phyloP scores from a whole-genome alignment of 2,113 vertebrate species.

The Caretta caretta region DNA sequence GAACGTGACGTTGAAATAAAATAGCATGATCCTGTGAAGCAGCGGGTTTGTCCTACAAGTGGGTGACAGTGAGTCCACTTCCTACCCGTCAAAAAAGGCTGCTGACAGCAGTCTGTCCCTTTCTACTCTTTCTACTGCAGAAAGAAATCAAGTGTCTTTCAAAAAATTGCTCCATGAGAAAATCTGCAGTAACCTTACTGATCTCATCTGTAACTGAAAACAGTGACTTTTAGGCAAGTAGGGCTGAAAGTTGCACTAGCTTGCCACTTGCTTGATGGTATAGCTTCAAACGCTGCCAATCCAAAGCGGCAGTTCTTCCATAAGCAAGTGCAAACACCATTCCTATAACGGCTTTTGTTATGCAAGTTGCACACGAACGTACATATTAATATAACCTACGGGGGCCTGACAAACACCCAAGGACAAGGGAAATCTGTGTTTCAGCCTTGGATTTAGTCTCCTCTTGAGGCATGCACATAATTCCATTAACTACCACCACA shows the following conservation, averaged over 20 bases:
- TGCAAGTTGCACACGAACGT: accelerated
- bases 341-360: accelerated
- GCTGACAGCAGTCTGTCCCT: constrained; percentile 29
- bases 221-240: accelerated
- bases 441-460: accelerated
- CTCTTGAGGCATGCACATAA: background rate
- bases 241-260: background rate
- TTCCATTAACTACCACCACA: background rate
- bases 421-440: background rate
- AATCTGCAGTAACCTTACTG: constrained; percentile 52
- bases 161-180: background rate
- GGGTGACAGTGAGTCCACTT: accelerated
- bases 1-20: background rate
- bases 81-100: background rate
- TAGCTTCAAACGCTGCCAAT: background rate
- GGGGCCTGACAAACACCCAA: background rate
- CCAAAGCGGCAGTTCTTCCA: accelerated
- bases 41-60: accelerated
- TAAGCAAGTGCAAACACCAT: background rate
- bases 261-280: accelerated
- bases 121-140: constrained; percentile 46
- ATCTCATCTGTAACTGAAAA: background rate
- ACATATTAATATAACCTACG: accelerated
- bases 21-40: background rate
- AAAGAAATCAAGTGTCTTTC: constrained; percentile 5